phyloP scores from a whole-genome alignment of 2,888 invertebrate genomes.

The Lepidocyrtoides sp. region DNA sequence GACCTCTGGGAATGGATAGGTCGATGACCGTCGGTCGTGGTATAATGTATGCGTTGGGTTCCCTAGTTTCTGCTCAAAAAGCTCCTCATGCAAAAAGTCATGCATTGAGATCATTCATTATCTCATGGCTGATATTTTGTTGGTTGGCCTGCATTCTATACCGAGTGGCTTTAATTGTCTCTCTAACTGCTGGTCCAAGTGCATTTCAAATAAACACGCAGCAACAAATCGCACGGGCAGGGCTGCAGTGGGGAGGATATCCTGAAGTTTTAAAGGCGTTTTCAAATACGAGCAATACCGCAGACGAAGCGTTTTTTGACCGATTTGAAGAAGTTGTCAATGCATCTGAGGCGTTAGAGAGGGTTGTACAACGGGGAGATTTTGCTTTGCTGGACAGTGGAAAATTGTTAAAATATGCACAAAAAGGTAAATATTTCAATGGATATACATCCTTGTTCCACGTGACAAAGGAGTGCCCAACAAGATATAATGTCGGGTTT shows the following conservation, averaged over 20 bases:
- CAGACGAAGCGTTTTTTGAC: slow-evolving; percentile 81
- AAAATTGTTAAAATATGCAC: slow-evolving; percentile 82
- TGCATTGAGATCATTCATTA: slow-evolving; percentile 82
- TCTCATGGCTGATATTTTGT: slow-evolving; percentile 85
- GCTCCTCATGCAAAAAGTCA: slow-evolving; percentile 83
- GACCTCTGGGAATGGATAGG: slow-evolving; percentile 82
- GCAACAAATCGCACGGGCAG: slow-evolving; percentile 80
- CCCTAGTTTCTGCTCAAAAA: slow-evolving; percentile 81
- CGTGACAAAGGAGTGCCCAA: slow-evolving; percentile 84
- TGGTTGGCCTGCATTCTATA: slow-evolving; percentile 84
- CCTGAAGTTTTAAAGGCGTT: slow-evolving; percentile 81
- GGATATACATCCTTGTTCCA: slow-evolving; percentile 82
- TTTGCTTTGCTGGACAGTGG: slow-evolving; percentile 84
- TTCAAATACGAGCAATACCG: slow-evolving; percentile 77
- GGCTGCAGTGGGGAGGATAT: slow-evolving; percentile 84
- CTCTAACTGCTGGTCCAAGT: slow-evolving; percentile 83
- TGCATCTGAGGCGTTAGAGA: slow-evolving; percentile 81
- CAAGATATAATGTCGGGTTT: slow-evolving; percentile 84
- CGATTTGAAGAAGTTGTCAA: slow-evolving; percentile 77
- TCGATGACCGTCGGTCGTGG: slow-evolving; percentile 82
- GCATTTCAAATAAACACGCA: slow-evolving; percentile 82
- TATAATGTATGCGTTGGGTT: slow-evolving; percentile 84
- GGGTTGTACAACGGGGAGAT: slow-evolving; percentile 82
- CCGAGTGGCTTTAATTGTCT: slow-evolving; percentile 84
- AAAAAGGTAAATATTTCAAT: slow-evolving; percentile 82